Evolutionary conservation across 2,888 invertebrate species (phyloP).

Genomic region (Drosophila fulvimacula): DNA sequence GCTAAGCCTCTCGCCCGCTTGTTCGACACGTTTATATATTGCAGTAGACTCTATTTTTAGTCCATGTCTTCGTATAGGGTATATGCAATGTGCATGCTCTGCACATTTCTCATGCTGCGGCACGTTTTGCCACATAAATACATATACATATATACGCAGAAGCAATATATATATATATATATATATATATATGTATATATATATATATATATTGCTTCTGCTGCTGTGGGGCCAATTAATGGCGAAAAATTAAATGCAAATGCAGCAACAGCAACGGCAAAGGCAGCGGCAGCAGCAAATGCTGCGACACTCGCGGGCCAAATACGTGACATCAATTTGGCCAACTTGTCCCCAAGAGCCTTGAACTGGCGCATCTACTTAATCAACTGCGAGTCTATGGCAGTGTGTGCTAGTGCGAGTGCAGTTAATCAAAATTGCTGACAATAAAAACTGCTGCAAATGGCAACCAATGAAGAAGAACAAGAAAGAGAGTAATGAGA

Average conservation of each 20-base stretch:
- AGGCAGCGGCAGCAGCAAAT: conserved; percentile 11
- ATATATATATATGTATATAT: neutral
- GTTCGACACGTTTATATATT: conserved; percentile 47
- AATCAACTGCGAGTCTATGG: conserved; percentile 16
- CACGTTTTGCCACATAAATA: conserved; percentile 22
- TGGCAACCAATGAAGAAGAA: conserved; percentile 18
- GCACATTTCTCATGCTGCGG: conserved; percentile 34
- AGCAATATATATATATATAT: neutral
- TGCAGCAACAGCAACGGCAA: conserved; percentile 9
- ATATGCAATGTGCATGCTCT: conserved; percentile 19
- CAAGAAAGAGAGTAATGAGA: neutral
- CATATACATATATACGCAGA: neutral
- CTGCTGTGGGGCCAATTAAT: conserved; percentile 61
- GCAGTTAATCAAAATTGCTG: conserved; percentile 37
- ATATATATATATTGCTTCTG: conserved; percentile 9
- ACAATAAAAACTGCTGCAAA: conserved; percentile 30
- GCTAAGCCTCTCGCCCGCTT: conserved; percentile 17
- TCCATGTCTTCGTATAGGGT: conserved; percentile 30
- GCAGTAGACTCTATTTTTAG: conserved; percentile 57
- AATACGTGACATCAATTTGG: conserved; percentile 57
- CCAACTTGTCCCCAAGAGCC: conserved; percentile 45
- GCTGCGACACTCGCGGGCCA: conserved; percentile 34
- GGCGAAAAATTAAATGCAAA: conserved; percentile 50
- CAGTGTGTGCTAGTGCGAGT: conserved; percentile 3
- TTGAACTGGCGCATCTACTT: conserved; percentile 39